Percentiles rank a stretch among this genome's conserved stretches.
Conservation (phyloP, 2,113 vertebrate species). For the Peromyscus maniculatus region DNA sequence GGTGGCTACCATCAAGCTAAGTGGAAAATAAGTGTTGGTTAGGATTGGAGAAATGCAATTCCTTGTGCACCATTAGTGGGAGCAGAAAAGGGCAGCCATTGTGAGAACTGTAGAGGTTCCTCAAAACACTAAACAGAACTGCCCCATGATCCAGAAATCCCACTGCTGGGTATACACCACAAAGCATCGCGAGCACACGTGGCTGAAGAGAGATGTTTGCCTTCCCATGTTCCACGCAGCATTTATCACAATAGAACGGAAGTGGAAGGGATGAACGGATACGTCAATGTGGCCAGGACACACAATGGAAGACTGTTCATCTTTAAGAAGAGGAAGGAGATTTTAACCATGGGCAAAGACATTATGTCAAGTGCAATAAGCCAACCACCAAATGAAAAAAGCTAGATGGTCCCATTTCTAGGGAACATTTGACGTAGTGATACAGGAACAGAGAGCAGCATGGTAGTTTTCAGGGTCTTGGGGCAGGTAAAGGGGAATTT, state of each 20-base stretch:
- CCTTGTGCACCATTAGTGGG: neutral
- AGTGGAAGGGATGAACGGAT: no score
- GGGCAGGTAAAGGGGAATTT: fast-evolving
- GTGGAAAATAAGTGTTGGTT: neutral
- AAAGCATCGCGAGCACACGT: neutral
- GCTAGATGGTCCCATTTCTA: fast-evolving
- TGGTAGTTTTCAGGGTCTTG: neutral
- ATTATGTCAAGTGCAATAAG: neutral
- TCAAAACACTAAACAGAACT: neutral
- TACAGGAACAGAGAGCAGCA: neutral
- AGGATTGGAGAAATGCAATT: neutral
- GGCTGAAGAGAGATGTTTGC: neutral
- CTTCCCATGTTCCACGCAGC: neutral
- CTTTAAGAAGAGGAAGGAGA: neutral
- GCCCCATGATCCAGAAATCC: neutral
- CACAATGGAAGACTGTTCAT: neutral
- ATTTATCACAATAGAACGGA: neutral
- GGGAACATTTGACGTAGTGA: neutral
- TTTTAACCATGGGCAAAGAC: no score
- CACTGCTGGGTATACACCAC: neutral
- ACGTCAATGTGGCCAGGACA: no score
- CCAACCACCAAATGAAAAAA: neutral
- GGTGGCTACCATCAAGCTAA: neutral
- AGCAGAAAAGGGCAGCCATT: neutral
- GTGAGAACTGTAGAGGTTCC: neutral